phyloP scores from a whole-genome alignment of 92 coral and sea anemone genomes.

The Parazoanthus swiftii region DNA sequence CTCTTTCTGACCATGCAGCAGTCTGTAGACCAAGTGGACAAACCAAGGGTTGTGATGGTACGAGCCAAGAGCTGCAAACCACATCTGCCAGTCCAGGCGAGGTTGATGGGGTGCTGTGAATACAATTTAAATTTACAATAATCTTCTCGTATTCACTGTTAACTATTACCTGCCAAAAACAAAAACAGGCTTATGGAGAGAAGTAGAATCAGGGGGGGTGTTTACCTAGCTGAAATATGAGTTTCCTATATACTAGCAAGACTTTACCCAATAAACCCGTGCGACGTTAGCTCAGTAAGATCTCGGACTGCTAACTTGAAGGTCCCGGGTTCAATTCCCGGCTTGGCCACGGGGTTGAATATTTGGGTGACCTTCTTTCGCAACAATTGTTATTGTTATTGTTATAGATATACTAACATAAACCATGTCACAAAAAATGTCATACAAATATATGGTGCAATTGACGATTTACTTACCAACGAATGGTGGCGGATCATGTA shows the following conservation, averaged over 20 bases:
- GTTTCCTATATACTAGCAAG: too few species aligned
- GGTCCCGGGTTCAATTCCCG: too few species aligned
- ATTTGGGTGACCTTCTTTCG: too few species aligned
- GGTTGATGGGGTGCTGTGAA: conserved; percentile 96
- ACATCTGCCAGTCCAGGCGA: conserved; percentile 99
- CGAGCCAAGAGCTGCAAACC: conserved; percentile 96
- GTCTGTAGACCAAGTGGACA: conserved; percentile 80
- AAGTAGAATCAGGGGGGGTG: too few species aligned
- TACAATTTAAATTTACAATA: neutral
- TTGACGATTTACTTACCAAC: conserved; percentile 62
- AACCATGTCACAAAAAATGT: neutral
- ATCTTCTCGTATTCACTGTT: neutral
- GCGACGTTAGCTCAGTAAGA: too few species aligned
- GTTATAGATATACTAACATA: neutral
- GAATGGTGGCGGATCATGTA: conserved; percentile 60
- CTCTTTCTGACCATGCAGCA: conserved; percentile 82
- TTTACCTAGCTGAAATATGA: too few species aligned
- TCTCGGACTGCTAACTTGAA: too few species aligned
- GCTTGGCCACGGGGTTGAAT: too few species aligned
- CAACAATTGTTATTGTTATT: too few species aligned
- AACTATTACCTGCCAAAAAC: neutral
- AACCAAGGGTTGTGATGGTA: conserved; percentile 97
- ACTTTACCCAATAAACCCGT: too few species aligned
- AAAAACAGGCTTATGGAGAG: too few species aligned
- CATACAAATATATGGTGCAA: neutral